Evolutionary conservation across 2,888 invertebrate species (phyloP).

Genomic region (Stenoptilia bipunctidactyla): DNA sequence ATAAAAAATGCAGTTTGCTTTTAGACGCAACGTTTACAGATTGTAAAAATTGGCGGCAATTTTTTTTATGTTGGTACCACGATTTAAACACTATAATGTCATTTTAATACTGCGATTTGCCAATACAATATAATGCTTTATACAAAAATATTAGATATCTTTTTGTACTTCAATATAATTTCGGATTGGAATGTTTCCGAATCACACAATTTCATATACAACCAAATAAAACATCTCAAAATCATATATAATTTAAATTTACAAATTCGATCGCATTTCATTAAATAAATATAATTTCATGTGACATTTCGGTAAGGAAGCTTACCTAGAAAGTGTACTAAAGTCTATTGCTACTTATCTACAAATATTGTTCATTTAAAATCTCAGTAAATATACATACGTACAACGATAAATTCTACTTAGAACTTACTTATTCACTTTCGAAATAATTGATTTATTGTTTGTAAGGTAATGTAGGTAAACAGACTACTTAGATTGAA

Average conservation of each 20-base stretch:
- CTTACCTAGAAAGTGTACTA: conserved; percentile 31
- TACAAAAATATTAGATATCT: conserved; percentile 66
- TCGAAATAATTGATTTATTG: too few relatives aligned
- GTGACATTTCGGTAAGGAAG: not conserved
- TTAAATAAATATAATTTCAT: conserved; percentile 53
- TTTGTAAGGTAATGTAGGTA: too few relatives aligned
- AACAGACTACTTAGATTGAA: not conserved
- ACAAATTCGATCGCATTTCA: conserved; percentile 30
- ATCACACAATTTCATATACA: conserved; percentile 52
- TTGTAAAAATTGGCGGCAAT: too few relatives aligned
- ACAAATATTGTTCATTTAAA: conserved; percentile 38
- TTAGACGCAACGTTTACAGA: not conserved
- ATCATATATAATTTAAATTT: conserved; percentile 26
- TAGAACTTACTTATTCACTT: not conserved
- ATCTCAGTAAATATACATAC: conserved; percentile 42
- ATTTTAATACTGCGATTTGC: conserved; percentile 52
- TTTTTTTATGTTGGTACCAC: too few relatives aligned
- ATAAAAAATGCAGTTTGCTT: conserved; percentile 33
- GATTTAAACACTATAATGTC: not conserved
- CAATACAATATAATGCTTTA: conserved; percentile 47
- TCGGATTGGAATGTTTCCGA: conserved; percentile 61
- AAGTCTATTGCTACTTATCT: conserved; percentile 38
- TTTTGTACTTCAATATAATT: conserved; percentile 65
- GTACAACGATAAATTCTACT: not conserved
- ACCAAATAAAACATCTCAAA: conserved; percentile 40